Evolutionary conservation across 2,888 invertebrate genomes (phyloP), one percentile per base, ranked within the genome.

Genomic region (Eudemis profundana): DNA sequence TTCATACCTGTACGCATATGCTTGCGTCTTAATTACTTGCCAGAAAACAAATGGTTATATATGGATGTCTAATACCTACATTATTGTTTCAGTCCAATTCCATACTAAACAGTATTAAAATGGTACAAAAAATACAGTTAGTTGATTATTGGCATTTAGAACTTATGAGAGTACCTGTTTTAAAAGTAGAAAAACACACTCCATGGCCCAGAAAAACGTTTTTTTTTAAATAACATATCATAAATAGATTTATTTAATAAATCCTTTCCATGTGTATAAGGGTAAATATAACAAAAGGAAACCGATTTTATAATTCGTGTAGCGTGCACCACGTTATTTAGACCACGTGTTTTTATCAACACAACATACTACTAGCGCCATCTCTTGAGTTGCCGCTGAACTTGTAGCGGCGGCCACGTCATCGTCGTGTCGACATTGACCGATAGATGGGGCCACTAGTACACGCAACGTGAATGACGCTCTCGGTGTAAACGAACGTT

Each of bases 401-500:
- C 86, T 84, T 68, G 64, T 68, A 73, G 62, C 68, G 66, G 66
- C 67, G 51, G 53, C 72, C 77, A 81, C 83, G 86, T 86, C 82
- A 86, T 90, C 82, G 85, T 86, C 82, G 86, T 90, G 85, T 74
- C 87, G 90, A 90, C 90, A 90, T 91, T 91, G 91, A 91, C 90
- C 91, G 92, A 85, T 83, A 91, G 92, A 84, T 90, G 91, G 91
- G 83, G 84, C 82, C 82, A 89, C 80, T 84, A 72, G 86, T 85
- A 83, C 85, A 82, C 74, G 78, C 76, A 74, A 65, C 51, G 70
- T 75, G 74, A 78, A 78, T 87, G 85, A 85, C 85, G 86, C 78
- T 75, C 79, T 83, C 89, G 91, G 91, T 64, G 64, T 92, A 88
- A 91, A 92, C 83, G 92, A 92, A 92, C 91, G 92, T 90, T 89